These are phyloP conservation scores for Nemopilema nomurai DNA, from an alignment of 30 jellyfish, hydroid and myxozoan species.

Conservation along the genomic window DNA sequence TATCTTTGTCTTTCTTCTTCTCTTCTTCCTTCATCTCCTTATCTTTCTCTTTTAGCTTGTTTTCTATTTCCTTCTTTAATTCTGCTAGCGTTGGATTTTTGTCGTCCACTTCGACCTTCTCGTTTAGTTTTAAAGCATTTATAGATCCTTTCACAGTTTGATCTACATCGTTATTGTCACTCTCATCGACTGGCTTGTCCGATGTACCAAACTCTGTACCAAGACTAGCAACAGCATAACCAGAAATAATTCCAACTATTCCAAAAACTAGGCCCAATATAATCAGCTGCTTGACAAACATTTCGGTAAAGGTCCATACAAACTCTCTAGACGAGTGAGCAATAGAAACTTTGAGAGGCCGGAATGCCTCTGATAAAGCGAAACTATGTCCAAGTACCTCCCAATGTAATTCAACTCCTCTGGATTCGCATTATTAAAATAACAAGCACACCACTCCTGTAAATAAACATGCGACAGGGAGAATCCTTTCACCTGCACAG, in stretches of 20 bases:
- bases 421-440: neutral
- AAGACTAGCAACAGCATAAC: neutral
- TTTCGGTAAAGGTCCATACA: neutral
- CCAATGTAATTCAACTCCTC: neutral
- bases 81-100: slow-evolving; percentile 45
- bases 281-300: neutral
- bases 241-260: neutral
- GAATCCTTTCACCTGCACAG: slow-evolving; percentile 2
- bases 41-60: slow-evolving; percentile 13
- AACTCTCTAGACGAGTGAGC: neutral
- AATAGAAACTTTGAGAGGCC: too few relatives aligned
- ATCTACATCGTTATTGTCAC: slow-evolving; percentile 8
- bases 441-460: too few relatives aligned
- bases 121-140: slow-evolving; percentile 24
- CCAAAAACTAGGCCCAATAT: neutral
- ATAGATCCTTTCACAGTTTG: slow-evolving; percentile 34
- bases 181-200: slow-evolving; percentile 4
- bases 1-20: slow-evolving; percentile 26
- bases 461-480: neutral
- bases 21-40: slow-evolving; percentile 43
- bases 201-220: neutral
- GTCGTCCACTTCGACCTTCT: slow-evolving; percentile 42
- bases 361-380: too few relatives aligned
- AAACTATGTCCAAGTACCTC: too few relatives aligned
- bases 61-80: slow-evolving; percentile 28